These are phyloP conservation scores for Gila orcuttii DNA, from an alignment of 2,113 vertebrate genomes.

Conservation along the genomic window DNA sequence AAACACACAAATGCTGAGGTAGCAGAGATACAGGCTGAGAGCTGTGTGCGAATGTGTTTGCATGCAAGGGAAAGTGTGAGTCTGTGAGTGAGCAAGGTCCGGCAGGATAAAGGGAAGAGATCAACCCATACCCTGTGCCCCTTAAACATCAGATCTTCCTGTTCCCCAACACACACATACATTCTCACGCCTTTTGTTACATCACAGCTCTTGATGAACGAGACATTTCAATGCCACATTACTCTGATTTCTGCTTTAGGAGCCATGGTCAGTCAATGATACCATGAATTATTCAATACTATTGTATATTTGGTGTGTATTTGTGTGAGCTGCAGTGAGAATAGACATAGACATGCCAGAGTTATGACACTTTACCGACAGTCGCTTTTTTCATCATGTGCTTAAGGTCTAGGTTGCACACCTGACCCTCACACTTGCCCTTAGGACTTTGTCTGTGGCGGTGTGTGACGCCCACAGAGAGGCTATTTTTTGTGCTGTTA, in stretches of 20 bases:
- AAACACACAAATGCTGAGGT: constrained; percentile 63
- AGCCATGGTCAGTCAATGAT: neutral
- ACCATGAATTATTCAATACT: neutral
- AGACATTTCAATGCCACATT: neutral
- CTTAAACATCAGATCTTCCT: constrained; percentile 47
- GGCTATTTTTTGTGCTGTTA: constrained; percentile 44
- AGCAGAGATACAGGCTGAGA: constrained; percentile 42
- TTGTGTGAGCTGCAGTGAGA: neutral
- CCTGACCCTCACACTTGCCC: constrained; percentile 15
- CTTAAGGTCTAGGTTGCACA: neutral
- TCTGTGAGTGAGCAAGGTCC: constrained; percentile 38
- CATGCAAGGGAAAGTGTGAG: constrained; percentile 38
- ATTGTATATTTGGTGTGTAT: neutral
- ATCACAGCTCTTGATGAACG: constrained; percentile 25
- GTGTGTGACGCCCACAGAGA: neutral
- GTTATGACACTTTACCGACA: constrained; percentile 29
- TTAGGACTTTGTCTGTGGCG: neutral
- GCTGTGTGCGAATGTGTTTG: constrained; percentile 46
- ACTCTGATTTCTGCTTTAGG: neutral
- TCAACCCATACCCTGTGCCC: constrained; percentile 49
- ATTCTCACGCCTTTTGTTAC: constrained; percentile 33
- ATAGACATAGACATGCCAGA: neutral
- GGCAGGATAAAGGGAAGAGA: constrained; percentile 63
- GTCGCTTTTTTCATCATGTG: constrained; percentile 36
- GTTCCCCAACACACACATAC: constrained; percentile 33